Evolutionary conservation across 2,797 vertebrate genomes (phyloP), one percentile per base, ranked within the genome.

Genomic region (Peromyscus attwateri): DNA sequence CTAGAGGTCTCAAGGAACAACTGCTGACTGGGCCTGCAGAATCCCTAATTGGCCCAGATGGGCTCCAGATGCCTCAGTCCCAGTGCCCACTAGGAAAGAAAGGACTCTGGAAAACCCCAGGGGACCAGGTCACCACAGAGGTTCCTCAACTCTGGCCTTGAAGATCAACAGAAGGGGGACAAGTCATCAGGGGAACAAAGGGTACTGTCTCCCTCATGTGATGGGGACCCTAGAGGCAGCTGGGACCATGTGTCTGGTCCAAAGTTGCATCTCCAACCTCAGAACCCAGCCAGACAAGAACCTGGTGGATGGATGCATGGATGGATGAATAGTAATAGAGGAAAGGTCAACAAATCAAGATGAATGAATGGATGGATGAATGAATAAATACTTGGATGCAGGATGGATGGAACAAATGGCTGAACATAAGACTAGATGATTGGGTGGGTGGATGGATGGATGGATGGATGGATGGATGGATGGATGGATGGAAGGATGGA

Each of bases 11-110:
- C n/a, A 29, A 37, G 80, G 46, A 6, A 85, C 43, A 10, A 81
- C 14, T 2, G 1, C 68, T 23, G 1, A 40, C 55, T 49, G 6
- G 46, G 43, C 37, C 64, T 75, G 31, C 23, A 46, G 52, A 82
- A 34, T 10, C 57, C 73, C 40, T 29, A 4, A 29, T 25, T 19
- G 91, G 46, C 27, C 37, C 87, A 68, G 70, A 29, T 27, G 77
- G 52, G 31, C 12, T 40, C 37, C 7, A 16, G 27, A 57, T 6
- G 12, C 52, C 71, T 64, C 9, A 8, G 70, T 14, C 52, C 62
- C 25, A 10, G 60, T 13, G 2, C 19, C 52, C n/a, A 57, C 40
- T 1, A 0, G 40, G 31, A 68, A 68, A 12, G 27, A 70, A 1
- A 7, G 21, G 16, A 29, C 2, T 23, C 27, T 23, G 71, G 55